phyloP scores from a whole-genome alignment of 1,140 invertebrate species.

The Aphidius ervi region DNA sequence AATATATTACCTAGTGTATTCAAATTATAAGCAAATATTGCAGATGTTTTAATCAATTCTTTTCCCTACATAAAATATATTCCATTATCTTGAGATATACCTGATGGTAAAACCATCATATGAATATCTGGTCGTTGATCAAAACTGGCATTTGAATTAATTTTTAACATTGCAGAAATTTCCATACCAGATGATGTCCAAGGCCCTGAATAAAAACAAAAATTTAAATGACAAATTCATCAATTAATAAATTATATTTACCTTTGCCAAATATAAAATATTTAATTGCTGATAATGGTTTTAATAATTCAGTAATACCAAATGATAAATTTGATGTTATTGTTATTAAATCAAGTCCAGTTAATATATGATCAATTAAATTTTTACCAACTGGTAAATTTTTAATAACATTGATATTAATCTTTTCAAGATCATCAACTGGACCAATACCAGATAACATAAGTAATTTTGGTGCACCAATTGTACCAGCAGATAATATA shows the following conservation, averaged over 20 bases:
- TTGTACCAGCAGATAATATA: constrained; percentile 65
- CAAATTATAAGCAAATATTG: too few species aligned
- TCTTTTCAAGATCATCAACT: constrained; percentile 59
- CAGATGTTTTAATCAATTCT: too few species aligned
- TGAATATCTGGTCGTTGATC: constrained; percentile 59
- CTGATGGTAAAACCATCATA: constrained; percentile 64
- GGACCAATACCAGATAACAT: constrained; percentile 78
- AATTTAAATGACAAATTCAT: too few species aligned
- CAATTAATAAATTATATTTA: constrained; percentile 20
- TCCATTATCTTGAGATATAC: constrained; percentile 63
- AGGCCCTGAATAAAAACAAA: constrained; percentile 48
- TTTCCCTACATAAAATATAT: constrained; percentile 48
- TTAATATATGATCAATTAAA: constrained; percentile 67
- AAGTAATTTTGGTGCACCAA: constrained; percentile 70
- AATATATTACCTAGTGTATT: too few species aligned
- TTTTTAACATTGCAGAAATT: constrained; percentile 53
- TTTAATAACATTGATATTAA: constrained; percentile 53
- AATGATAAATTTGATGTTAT: constrained; percentile 55
- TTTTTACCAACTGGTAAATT: constrained; percentile 66
- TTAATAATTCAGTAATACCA: constrained; percentile 51
- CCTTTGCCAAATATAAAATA: constrained; percentile 58
- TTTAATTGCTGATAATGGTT: constrained; percentile 52
- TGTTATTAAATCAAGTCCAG: constrained; percentile 64
- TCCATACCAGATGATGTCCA: constrained; percentile 59
- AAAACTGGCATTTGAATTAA: constrained; percentile 39